A percentile compares a stretch with the other conserved stretches of the same genome.
These are phyloP conservation scores for Papilio glaucus DNA, from an alignment of 1,140 invertebrate genomes.

Conservation along the genomic window DNA sequence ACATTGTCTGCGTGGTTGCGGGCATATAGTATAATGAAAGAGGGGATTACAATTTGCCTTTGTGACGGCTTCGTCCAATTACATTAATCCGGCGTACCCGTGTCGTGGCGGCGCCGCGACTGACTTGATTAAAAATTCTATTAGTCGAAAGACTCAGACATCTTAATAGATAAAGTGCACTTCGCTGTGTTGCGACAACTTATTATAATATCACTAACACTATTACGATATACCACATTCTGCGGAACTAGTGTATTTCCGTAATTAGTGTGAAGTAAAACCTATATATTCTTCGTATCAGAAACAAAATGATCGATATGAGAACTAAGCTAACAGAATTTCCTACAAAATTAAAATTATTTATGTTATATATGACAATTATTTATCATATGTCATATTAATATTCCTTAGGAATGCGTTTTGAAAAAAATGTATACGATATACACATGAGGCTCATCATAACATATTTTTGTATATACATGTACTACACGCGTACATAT, in stretches of 20 bases:
- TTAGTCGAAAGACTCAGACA: conserved; percentile 78
- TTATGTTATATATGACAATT: no score
- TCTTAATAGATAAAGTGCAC: conserved; percentile 78
- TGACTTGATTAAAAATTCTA: conserved; percentile 82
- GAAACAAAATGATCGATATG: neutral
- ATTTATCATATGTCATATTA: no score
- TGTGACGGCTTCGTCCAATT: conserved; percentile 81
- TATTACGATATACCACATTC: conserved; percentile 31
- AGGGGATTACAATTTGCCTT: conserved; percentile 82
- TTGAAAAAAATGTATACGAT: no score
- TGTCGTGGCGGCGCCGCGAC: conserved; percentile 67
- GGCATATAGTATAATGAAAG: conserved; percentile 75
- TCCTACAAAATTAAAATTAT: no score
- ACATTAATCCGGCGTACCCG: conserved; percentile 79
- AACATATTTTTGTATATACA: no score
- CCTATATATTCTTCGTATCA: neutral
- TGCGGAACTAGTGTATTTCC: neutral
- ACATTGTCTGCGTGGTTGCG: conserved; percentile 68
- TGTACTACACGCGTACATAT: no score
- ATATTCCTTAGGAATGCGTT: no score
- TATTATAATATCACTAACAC: conserved; percentile 42
- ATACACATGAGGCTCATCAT: no score
- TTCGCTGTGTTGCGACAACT: conserved; percentile 53
- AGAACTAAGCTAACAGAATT: no score
- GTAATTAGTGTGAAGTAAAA: neutral